These are phyloP conservation scores for Alentia gelatinosa DNA, from an alignment of 2,888 invertebrate genomes.

Conservation along the genomic window DNA sequence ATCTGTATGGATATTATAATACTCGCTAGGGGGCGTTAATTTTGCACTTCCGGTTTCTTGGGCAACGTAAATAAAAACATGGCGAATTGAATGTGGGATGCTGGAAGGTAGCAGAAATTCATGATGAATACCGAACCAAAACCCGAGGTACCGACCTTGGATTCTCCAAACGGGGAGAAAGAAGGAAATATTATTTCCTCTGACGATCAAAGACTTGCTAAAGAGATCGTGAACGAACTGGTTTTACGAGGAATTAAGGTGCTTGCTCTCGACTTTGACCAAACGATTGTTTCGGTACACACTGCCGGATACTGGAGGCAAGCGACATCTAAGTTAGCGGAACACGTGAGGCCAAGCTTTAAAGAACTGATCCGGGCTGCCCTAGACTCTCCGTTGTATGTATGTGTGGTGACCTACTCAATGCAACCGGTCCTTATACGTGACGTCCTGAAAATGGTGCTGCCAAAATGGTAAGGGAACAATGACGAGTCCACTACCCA, in stretches of 20 bases:
- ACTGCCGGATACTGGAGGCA: conserved; percentile 76
- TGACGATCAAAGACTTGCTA: conserved; percentile 54
- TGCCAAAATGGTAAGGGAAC: conserved; percentile 53
- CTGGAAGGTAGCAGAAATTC: neutral
- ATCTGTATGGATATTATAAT: no score
- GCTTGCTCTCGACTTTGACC: conserved; percentile 77
- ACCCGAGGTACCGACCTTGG: neutral
- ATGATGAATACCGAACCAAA: conserved; percentile 4
- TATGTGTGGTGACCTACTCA: conserved; percentile 77
- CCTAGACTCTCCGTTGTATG: conserved; percentile 68
- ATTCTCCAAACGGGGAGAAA: neutral
- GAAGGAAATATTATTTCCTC: conserved; percentile 12
- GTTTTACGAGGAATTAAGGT: conserved; percentile 72
- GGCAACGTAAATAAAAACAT: conserved; percentile 53
- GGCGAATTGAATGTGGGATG: conserved; percentile 18
- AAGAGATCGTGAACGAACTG: conserved; percentile 67
- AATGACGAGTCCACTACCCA: neutral
- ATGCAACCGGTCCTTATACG: conserved; percentile 73
- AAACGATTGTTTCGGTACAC: conserved; percentile 76
- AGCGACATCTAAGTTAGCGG: conserved; percentile 69
- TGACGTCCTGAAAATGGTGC: conserved; percentile 69
- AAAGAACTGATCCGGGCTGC: conserved; percentile 72
- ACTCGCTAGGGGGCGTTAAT: no score
- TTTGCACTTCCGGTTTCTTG: neutral
- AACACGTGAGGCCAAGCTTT: conserved; percentile 75